Percentiles rank a stretch among this genome's conserved stretches.
phyloP scores from a whole-genome alignment of 2,797 vertebrate genomes.

The Falco cherrug region DNA sequence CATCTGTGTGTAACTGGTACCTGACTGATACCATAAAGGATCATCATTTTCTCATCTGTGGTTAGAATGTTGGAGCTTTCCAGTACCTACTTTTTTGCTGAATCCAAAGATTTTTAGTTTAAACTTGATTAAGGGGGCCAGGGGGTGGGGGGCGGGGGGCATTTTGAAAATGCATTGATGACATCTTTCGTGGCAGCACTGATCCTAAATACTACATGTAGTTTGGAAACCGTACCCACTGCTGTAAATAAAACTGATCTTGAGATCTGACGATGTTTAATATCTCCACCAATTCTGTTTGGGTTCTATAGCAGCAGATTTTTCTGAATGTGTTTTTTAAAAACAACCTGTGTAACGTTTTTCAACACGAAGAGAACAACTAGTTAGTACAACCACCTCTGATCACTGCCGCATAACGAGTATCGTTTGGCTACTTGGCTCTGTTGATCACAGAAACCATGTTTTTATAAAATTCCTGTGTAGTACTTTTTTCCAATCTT shows the following conservation, averaged over 20 bases:
- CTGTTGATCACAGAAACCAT: neutral
- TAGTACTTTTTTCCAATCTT: neutral
- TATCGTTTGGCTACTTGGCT: neutral
- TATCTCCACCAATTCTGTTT: neutral
- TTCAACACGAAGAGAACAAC: neutral
- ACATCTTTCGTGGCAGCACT: slow-evolving; percentile 7
- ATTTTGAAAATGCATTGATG: slow-evolving; percentile 11
- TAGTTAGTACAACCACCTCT: neutral
- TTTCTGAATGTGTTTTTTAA: neutral
- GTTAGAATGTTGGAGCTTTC: slow-evolving; percentile 58
- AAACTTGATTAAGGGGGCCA: slow-evolving; percentile 19
- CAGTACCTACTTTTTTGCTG: slow-evolving; percentile 64
- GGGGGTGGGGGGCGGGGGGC: neutral
- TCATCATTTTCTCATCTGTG: slow-evolving; percentile 17
- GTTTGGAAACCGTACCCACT: neutral
- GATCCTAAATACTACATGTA: neutral
- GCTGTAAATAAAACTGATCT: neutral
- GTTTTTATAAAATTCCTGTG: neutral
- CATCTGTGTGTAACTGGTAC: slow-evolving; percentile 10
- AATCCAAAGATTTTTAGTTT: slow-evolving; percentile 76
- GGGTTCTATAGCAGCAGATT: neutral
- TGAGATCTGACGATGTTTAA: neutral
- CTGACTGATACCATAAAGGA: neutral
- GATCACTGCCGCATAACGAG: neutral
- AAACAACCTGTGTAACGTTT: neutral